phyloP scores from a whole-genome alignment of 2,113 vertebrate genomes.

The Lethenteron camtschaticum region DNA sequence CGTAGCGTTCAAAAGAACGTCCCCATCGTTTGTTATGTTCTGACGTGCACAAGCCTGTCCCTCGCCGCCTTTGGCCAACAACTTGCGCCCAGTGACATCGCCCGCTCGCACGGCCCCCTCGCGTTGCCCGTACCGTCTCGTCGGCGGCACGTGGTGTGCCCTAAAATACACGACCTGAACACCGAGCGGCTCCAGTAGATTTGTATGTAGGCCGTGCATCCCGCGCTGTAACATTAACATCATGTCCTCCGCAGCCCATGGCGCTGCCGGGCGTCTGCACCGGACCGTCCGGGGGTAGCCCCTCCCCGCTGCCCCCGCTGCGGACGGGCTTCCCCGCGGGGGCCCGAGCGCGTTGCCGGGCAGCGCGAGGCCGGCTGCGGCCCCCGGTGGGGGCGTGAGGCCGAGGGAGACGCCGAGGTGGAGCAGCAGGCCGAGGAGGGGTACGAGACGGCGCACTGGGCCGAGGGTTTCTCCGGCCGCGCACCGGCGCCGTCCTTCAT shows the following conservation, averaged over 20 bases:
- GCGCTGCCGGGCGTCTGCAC: slow-evolving; percentile 8
- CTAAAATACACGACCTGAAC: no score
- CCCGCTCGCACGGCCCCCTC: no score
- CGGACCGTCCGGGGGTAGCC: neutral
- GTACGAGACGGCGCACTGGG: neutral
- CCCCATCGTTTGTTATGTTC: no score
- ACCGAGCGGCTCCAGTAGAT: slow-evolving; percentile 1
- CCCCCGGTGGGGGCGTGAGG: neutral
- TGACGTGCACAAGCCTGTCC: no score
- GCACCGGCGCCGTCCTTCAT: no score
- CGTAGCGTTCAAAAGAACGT: no score
- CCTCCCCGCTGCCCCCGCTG: neutral
- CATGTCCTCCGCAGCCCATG: neutral
- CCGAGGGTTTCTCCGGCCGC: neutral
- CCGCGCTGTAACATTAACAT: neutral
- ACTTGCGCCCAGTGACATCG: no score
- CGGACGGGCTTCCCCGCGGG: neutral
- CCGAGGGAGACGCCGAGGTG: neutral
- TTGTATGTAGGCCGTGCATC: slow-evolving; percentile 8
- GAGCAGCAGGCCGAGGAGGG: neutral
- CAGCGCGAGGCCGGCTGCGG: neutral
- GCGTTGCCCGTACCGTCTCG: no score
- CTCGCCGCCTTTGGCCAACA: no score
- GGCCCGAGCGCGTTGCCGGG: neutral
- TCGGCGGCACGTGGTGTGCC: no score